Conservation (phyloP, 2,888 invertebrate genomes). For the Xestia ashworthii region DNA sequence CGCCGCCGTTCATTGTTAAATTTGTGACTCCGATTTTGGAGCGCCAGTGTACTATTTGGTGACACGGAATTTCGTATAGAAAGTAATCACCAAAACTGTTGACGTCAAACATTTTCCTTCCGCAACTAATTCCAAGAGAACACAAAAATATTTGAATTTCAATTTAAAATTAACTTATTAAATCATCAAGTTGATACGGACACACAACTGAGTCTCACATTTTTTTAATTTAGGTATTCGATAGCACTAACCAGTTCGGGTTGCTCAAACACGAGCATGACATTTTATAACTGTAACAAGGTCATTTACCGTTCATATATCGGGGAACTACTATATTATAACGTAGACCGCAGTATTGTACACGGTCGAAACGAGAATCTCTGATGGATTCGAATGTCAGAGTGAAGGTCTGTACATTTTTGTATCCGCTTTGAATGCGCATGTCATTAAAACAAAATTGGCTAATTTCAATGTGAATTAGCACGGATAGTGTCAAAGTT, state of each 20-base stretch:
- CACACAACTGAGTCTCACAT: constrained; percentile 53
- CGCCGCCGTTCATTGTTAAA: constrained; percentile 86
- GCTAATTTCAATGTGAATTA: constrained; percentile 30
- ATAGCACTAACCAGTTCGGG: constrained; percentile 78
- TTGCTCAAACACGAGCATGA: constrained; percentile 85
- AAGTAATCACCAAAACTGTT: constrained; percentile 73
- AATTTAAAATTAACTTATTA: constrained; percentile 42
- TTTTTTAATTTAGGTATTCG: constrained; percentile 69
- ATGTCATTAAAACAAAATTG: constrained; percentile 61
- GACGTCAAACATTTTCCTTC: constrained; percentile 44
- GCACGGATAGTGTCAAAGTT: constrained; percentile 6
- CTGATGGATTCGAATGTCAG: constrained; percentile 81
- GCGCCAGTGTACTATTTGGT: constrained; percentile 78
- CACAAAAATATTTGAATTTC: constrained; percentile 12
- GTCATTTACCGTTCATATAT: constrained; percentile 85
- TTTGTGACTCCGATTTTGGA: constrained; percentile 84
- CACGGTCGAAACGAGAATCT: constrained; percentile 77
- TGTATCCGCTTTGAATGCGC: constrained; percentile 64
- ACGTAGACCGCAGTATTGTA: constrained; percentile 71
- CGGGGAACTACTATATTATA: constrained; percentile 79
- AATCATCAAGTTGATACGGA: constrained; percentile 49
- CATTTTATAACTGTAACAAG: constrained; percentile 89
- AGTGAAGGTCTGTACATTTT: constrained; percentile 78
- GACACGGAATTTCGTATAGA: constrained; percentile 78
- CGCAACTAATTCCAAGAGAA: constrained; percentile 7